Evolutionary conservation across 1,140 invertebrate species (phyloP).

Genomic region (Drosophila busckii): DNA sequence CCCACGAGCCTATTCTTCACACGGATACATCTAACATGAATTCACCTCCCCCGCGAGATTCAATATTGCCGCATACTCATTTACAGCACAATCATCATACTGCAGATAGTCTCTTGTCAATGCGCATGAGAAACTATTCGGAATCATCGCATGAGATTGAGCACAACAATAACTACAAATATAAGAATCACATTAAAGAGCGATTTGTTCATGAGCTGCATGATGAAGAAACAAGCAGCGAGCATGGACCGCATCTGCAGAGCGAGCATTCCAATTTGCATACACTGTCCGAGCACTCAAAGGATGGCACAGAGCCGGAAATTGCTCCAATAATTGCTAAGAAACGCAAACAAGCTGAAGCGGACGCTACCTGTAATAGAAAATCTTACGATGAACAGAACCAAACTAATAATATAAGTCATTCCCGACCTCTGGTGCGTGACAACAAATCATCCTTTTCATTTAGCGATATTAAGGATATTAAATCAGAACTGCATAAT

Average conservation of each 20-base stretch:
- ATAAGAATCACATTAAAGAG: conserved; percentile 96
- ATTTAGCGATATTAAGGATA: conserved; percentile 64
- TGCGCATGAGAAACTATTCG: conserved; percentile 73
- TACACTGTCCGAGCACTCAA: conserved; percentile 70
- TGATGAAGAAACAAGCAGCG: conserved; percentile 74
- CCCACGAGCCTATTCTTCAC: conserved; percentile 64
- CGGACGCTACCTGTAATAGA: conserved; percentile 44
- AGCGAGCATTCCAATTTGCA: conserved; percentile 71
- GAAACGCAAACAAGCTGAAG: conserved; percentile 69
- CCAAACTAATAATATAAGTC: conserved; percentile 18
- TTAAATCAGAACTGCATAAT: conserved; percentile 69
- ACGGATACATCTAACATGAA: conserved; percentile 78
- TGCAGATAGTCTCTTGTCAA: conserved; percentile 50
- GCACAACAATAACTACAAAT: conserved; percentile 88
- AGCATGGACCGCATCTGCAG: conserved; percentile 61
- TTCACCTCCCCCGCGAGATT: conserved; percentile 67
- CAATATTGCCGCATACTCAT: conserved; percentile 51
- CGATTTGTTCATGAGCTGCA: conserved; percentile 83
- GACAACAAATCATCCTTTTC: conserved; percentile 60
- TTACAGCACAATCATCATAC: conserved; percentile 59
- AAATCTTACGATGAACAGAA: conserved; percentile 40
- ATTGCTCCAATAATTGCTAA: conserved; percentile 75
- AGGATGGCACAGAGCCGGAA: conserved; percentile 72
- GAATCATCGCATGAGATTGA: conserved; percentile 79
- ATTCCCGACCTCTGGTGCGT: conserved; percentile 25